These are phyloP conservation scores for Tubulanus polymorphus DNA, from an alignment of 2,888 invertebrate species.

Conservation along the genomic window DNA sequence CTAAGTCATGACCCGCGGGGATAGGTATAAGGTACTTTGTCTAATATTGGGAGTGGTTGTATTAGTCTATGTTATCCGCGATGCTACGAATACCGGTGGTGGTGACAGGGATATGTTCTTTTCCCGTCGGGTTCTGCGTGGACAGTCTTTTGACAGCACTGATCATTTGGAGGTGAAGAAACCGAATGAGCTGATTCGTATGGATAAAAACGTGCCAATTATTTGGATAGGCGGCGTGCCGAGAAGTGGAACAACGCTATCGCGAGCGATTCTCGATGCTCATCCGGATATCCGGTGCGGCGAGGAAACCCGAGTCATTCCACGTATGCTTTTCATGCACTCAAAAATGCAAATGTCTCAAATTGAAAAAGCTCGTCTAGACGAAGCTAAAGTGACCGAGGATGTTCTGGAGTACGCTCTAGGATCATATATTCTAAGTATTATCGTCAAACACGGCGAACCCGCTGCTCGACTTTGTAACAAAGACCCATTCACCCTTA, in stretches of 20 bases:
- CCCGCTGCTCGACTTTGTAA: constrained; percentile 91
- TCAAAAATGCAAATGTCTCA: constrained; percentile 92
- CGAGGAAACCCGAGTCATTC: constrained; percentile 90
- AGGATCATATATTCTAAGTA: constrained; percentile 83
- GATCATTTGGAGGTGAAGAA: too few relatives aligned
- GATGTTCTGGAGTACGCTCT: constrained; percentile 87
- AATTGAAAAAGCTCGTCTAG: constrained; percentile 82
- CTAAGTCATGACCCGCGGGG: too few relatives aligned
- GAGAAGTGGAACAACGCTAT: constrained; percentile 86
- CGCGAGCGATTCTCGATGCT: constrained; percentile 95
- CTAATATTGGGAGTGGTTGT: too few relatives aligned
- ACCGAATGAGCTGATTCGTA: too few relatives aligned
- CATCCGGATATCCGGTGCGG: constrained; percentile 94
- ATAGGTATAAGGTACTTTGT: too few relatives aligned
- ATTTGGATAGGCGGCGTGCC: constrained; percentile 97
- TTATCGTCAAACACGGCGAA: constrained; percentile 89
- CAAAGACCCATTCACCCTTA: constrained; percentile 94
- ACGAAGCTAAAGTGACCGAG: constrained; percentile 90
- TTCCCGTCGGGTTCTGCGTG: too few relatives aligned
- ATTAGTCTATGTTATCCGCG: too few relatives aligned
- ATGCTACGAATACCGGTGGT: too few relatives aligned
- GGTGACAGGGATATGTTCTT: too few relatives aligned
- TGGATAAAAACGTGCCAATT: constrained; percentile 57
- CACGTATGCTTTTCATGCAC: constrained; percentile 87
- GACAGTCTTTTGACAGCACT: too few relatives aligned